phyloP scores from a whole-genome alignment of 2,888 invertebrate species.

The Lapara coniferarum region DNA sequence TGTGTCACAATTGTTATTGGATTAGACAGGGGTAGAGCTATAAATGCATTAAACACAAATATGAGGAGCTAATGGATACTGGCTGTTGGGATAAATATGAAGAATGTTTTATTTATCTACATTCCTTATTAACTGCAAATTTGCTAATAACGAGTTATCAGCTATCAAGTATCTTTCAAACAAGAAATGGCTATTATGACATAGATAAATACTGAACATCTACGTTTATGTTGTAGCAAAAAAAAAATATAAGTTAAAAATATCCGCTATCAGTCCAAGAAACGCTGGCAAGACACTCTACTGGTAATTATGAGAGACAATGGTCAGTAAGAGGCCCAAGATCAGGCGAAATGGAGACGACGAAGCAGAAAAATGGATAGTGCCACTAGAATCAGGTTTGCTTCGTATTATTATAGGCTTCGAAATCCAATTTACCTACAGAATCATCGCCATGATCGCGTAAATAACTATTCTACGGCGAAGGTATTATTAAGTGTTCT shows the following conservation, averaged over 20 bases:
- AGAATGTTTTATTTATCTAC: no score
- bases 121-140: slow-evolving; percentile 6
- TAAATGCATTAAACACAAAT: neutral
- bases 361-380: neutral
- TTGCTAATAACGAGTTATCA: neutral
- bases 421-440: no score
- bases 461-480: no score
- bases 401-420: no score
- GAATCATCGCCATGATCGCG: no score
- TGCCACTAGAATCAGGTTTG: no score
- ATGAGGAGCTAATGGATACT: neutral
- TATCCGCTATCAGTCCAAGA: no score
- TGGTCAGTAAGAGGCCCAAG: neutral
- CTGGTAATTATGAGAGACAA: neutral
- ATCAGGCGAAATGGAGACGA: neutral
- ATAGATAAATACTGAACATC: neutral
- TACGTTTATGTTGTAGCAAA: no score
- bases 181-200: slow-evolving; percentile 9
- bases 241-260: no score
- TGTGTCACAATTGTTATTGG: neutral
- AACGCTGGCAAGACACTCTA: no score
- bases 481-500: no score
- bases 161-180: neutral
- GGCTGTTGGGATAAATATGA: no score
- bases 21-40: neutral